phyloP scores from a whole-genome alignment of 2,888 invertebrate species.

The Bembecia ichneumoniformis region DNA sequence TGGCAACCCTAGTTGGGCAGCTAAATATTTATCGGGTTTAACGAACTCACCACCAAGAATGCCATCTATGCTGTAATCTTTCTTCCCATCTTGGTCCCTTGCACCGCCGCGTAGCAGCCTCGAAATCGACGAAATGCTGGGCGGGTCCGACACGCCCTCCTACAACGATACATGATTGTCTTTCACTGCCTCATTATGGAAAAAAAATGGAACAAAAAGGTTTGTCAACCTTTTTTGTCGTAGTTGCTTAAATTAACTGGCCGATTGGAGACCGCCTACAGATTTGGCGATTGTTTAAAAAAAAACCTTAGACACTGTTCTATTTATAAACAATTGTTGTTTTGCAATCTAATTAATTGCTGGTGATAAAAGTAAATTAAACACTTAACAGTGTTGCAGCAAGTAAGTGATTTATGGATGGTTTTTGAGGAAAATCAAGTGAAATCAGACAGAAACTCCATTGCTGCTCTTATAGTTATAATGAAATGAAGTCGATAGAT shows the following conservation, averaged over 20 bases:
- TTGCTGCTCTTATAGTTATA: too few relatives aligned
- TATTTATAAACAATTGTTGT: constrained; percentile 12
- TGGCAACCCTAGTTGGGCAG: too few relatives aligned
- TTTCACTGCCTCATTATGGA: constrained; percentile 16
- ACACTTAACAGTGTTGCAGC: neutral
- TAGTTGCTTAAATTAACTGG: constrained; percentile 12
- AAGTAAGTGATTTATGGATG: neutral
- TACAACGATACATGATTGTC: constrained; percentile 56
- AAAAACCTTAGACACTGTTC: constrained; percentile 8
- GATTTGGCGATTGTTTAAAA: constrained; percentile 12
- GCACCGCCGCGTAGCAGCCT: constrained; percentile 86
- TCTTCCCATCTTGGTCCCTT: constrained; percentile 85
- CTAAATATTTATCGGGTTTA: neutral
- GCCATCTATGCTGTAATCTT: constrained; percentile 92
- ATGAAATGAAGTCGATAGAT: too few relatives aligned
- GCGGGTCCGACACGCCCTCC: constrained; percentile 93
- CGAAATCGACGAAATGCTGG: constrained; percentile 95
- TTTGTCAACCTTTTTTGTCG: constrained; percentile 8
- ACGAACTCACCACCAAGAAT: constrained; percentile 80
- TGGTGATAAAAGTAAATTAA: neutral
- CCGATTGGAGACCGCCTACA: constrained; percentile 12
- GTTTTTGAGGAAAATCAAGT: neutral
- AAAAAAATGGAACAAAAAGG: constrained; percentile 6
- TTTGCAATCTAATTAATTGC: constrained; percentile 12
- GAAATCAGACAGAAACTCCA: neutral